These are phyloP conservation scores for Cylindroiulus punctatus DNA, from an alignment of 2,888 invertebrate species.

Conservation along the genomic window DNA sequence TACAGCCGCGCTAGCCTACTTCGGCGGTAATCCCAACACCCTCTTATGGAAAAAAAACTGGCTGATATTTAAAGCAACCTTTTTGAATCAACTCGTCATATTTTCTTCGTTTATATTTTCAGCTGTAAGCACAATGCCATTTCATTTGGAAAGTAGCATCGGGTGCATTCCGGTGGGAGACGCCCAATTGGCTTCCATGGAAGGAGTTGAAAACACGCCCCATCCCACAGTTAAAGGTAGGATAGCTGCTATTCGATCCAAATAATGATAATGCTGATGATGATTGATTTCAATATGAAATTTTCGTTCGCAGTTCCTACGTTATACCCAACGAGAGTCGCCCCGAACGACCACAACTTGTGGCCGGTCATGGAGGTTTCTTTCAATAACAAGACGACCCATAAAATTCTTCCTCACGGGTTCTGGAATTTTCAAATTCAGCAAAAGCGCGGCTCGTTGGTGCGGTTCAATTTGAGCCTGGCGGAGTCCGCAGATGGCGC, in stretches of 20 bases:
- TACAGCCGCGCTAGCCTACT: constrained; percentile 83
- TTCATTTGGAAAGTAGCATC: constrained; percentile 61
- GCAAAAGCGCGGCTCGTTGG: constrained; percentile 91
- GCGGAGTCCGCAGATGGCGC: constrained; percentile 92
- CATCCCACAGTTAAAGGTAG: constrained; percentile 58
- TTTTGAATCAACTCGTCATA: no score
- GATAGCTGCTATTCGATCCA: neutral
- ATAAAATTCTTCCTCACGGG: constrained; percentile 91
- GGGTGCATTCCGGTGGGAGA: constrained; percentile 57
- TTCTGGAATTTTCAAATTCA: constrained; percentile 99
- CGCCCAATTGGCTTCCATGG: constrained; percentile 57
- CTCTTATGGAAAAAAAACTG: no score
- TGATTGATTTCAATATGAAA: neutral
- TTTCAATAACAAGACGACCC: constrained; percentile 85
- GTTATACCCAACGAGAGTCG: constrained; percentile 57
- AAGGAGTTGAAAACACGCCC: constrained; percentile 56
- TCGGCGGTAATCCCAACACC: constrained; percentile 89
- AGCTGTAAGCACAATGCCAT: constrained; percentile 61
- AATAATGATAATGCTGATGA: neutral
- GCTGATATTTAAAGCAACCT: no score
- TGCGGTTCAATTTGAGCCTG: constrained; percentile 93
- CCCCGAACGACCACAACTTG: constrained; percentile 58
- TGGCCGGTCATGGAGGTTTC: constrained; percentile 63
- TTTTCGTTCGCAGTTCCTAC: constrained; percentile 57
- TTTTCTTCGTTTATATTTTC: no score